A percentile compares a stretch with the other conserved stretches of the same genome.
phyloP scores from a whole-genome alignment of 1,140 invertebrate species.

The Rhynchophorus ferrugineus region DNA sequence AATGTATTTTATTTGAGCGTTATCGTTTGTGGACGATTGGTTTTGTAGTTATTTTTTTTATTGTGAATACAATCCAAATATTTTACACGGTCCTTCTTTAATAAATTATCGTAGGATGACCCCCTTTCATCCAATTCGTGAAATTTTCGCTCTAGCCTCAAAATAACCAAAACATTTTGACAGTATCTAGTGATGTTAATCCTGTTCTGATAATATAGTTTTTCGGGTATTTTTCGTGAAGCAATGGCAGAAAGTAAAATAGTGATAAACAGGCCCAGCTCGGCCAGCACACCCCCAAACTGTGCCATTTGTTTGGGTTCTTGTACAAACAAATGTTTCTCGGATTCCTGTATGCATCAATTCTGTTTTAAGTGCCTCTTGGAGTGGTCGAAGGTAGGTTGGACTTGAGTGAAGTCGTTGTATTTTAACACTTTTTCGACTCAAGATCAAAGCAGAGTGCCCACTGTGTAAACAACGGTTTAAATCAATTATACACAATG shows the following conservation, averaged over 20 bases:
- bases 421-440: background rate
- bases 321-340: slow-evolving; percentile 81
- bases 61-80: too few relatives aligned
- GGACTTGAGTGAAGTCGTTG: background rate
- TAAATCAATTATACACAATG: slow-evolving; percentile 86
- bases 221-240: too few relatives aligned
- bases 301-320: slow-evolving; percentile 88
- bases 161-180: too few relatives aligned
- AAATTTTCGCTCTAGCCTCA: too few relatives aligned
- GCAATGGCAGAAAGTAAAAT: slow-evolving; percentile 32
- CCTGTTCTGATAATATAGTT: too few relatives aligned
- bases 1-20: too few relatives aligned
- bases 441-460: slow-evolving; percentile 81
- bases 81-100: too few relatives aligned
- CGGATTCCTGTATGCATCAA: slow-evolving; percentile 84
- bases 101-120: too few relatives aligned
- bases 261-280: slow-evolving; percentile 30
- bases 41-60: too few relatives aligned
- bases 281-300: slow-evolving; percentile 66
- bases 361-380: slow-evolving; percentile 90
- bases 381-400: slow-evolving; percentile 83
- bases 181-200: too few relatives aligned
- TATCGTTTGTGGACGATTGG: too few relatives aligned
- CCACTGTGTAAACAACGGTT: slow-evolving; percentile 90
- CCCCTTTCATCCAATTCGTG: too few relatives aligned